Base-by-base conservation (phyloP, 2,797 vertebrate genomes). In the Anisognathus igniventris region DNA sequence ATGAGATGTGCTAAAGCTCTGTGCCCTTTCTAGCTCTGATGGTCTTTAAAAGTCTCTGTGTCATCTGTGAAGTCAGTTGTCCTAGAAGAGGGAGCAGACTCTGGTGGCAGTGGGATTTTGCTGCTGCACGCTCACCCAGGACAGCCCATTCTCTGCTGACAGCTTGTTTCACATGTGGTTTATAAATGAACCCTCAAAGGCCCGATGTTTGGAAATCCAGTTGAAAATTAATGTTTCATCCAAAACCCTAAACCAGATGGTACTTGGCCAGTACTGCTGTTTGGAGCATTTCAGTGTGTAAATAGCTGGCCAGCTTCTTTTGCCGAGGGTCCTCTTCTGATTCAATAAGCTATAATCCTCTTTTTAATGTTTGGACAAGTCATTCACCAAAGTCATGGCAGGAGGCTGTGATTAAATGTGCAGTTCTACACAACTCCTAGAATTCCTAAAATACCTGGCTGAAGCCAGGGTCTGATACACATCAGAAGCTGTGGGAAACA, bases 231-330 rank as follows among this genome's bases (percentile, higher is more conserved):
- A 62, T 57, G 28, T 70, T 95, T 86, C 37, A 61, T 86, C 47
- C 68, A 73, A 85, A 93, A 77, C 21, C 16, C 45, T 67, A 84
- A 93, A 93, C 67, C 82, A 94, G 90, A 95, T 90, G 74, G 76
- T 92, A 67, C 62, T 89, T 95, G 72, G 56, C 44, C 75, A 56
- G 56, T 65, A 51, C 18, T 78, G 62, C 56, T 66, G 3, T 42
- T 92, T 74, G 71, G 86, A 94, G 28, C n/a, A 54, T 62, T 86
- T 92, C 50, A 61, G 13, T 37, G 30, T 60, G 51, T 53, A 80
- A 62, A 42, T 61, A 66, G 45, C 54, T 79, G 42, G 53, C 51
- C 53, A 71, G n/a, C 57, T 76, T 81, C 24, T 84, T 89, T 76
- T 76, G 68, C 61, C 51, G 74, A 85, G n/a, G 27, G n/a, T 70